Conservation (phyloP, 2,888 invertebrate species). For the Danaus chrysippus region DNA sequence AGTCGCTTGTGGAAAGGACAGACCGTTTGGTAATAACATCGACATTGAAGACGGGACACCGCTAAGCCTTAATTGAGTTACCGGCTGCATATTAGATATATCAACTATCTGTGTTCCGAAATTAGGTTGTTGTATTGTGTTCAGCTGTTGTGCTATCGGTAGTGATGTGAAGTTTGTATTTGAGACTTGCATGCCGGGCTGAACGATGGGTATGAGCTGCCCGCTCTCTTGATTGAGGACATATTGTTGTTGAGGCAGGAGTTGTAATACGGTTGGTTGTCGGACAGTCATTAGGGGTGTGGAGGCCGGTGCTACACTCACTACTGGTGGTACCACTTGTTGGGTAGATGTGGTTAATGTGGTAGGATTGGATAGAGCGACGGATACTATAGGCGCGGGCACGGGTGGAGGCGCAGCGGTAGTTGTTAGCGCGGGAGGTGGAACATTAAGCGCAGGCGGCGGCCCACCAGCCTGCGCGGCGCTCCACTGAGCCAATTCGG, state of each 20-base stretch:
- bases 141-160: slow-evolving; percentile 60
- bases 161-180: slow-evolving; percentile 67
- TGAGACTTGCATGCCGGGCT: slow-evolving; percentile 68
- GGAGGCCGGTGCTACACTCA: slow-evolving; percentile 61
- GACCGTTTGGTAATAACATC: slow-evolving; percentile 68
- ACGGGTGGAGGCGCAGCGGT: slow-evolving; percentile 57
- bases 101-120: slow-evolving; percentile 71
- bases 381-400: slow-evolving; percentile 55
- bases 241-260: slow-evolving; percentile 70
- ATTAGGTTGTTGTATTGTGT: slow-evolving; percentile 61
- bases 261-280: slow-evolving; percentile 66
- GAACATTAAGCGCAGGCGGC: slow-evolving; percentile 64
- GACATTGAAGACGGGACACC: slow-evolving; percentile 73
- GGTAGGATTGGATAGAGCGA: slow-evolving; percentile 55
- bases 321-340: slow-evolving; percentile 61
- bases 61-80: slow-evolving; percentile 65
- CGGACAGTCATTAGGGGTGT: slow-evolving; percentile 71
- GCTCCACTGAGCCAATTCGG: slow-evolving; percentile 75
- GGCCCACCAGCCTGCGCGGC: slow-evolving; percentile 67
- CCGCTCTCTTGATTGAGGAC: slow-evolving; percentile 72
- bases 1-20: slow-evolving; percentile 65
- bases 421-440: slow-evolving; percentile 61
- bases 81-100: slow-evolving; percentile 69
- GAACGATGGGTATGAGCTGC: slow-evolving; percentile 72
- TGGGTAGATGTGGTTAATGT: slow-evolving; percentile 55